Evolutionary conservation across 1,140 invertebrate genomes (phyloP).

Genomic region (Bactericera cockerelli): DNA sequence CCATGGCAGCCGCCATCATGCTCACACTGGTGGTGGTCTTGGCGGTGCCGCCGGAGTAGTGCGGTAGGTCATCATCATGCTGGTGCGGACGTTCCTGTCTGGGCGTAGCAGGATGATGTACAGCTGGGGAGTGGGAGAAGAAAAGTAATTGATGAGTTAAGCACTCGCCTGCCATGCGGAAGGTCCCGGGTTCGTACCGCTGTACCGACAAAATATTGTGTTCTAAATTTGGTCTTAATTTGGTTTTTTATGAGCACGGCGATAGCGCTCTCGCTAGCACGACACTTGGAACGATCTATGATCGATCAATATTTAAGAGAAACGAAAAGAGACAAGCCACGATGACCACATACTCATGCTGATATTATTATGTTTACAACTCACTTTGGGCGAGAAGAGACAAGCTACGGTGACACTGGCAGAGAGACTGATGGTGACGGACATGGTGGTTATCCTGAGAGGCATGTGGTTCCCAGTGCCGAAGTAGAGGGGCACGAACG

Average conservation of each 20-base stretch:
- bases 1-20: slow-evolving; percentile 1
- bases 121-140: slow-evolving; percentile 39
- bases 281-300: too few relatives aligned
- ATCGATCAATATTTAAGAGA: too few relatives aligned
- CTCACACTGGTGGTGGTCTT: slow-evolving; percentile 12
- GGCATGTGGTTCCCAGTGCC: slow-evolving; percentile 46
- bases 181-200: too few relatives aligned
- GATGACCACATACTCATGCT: too few relatives aligned
- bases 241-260: too few relatives aligned
- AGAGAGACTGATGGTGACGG: slow-evolving; percentile 61
- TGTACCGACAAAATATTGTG: too few relatives aligned
- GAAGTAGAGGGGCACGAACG: slow-evolving; percentile 55
- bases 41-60: slow-evolving; percentile 14
- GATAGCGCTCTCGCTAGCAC: too few relatives aligned
- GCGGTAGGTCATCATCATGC: slow-evolving; percentile 56
- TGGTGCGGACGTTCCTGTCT: slow-evolving; percentile 79
- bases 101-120: slow-evolving; percentile 87
- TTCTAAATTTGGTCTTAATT: too few relatives aligned
- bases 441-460: slow-evolving; percentile 62
- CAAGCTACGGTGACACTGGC: slow-evolving; percentile 59
- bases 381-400: slow-evolving; percentile 63
- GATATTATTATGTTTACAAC: too few relatives aligned
- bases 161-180: too few relatives aligned
- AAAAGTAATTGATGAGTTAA: not conserved
- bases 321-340: too few relatives aligned